phyloP scores from a whole-genome alignment of 2,113 vertebrate species.

The Mohoua ochrocephala region DNA sequence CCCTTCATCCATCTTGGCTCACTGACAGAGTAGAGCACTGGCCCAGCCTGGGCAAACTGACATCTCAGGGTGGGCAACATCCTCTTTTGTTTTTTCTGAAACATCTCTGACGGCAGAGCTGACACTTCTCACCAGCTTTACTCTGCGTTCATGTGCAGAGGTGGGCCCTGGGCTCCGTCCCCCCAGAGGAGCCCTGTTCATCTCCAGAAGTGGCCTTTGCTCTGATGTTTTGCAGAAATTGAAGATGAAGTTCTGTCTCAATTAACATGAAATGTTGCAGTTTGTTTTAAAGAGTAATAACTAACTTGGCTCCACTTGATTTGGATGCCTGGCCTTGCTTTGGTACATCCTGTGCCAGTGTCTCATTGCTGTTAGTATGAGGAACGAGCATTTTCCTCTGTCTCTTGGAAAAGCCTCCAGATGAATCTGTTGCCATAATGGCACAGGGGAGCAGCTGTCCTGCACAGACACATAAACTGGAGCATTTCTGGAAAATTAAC shows the following conservation, averaged over 20 bases:
- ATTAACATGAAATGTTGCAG: neutral
- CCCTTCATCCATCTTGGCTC: neutral
- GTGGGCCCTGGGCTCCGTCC: accelerated
- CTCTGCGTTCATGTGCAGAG: neutral
- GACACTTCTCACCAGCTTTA: accelerated
- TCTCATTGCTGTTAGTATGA: accelerated
- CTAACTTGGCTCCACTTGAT: neutral
- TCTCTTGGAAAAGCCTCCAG: neutral
- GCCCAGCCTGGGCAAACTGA: neutral
- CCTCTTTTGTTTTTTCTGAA: neutral
- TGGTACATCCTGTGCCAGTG: neutral
- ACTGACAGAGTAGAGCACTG: neutral
- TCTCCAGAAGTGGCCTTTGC: neutral
- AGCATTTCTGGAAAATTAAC: neutral
- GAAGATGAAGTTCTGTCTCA: neutral
- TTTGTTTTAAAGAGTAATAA: neutral
- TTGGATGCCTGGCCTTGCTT: neutral
- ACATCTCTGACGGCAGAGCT: neutral
- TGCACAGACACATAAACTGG: neutral
- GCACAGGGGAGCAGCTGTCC: too few species aligned
- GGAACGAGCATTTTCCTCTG: neutral
- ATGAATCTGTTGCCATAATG: too few species aligned
- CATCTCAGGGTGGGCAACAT: neutral
- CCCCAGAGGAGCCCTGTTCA: neutral
- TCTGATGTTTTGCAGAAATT: neutral